Evolutionary conservation across 2,797 vertebrate genomes (phyloP), one percentile per base, ranked within the genome.

Genomic region (Acanthopagrus latus): DNA sequence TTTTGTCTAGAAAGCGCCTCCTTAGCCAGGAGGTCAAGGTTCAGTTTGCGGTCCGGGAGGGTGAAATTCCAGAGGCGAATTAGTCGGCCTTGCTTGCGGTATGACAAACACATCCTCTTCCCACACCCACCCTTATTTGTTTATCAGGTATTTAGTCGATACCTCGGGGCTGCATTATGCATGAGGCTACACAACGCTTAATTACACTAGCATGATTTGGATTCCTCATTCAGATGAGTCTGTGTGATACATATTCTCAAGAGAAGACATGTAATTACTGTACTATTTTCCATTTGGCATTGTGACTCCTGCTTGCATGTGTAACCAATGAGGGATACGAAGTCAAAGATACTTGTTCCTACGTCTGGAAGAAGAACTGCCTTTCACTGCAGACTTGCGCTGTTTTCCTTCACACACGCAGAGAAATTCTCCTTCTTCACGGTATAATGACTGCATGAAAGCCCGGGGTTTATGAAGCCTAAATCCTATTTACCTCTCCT

Each of bases 91-190:
- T 70, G 76, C 86, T 81, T 38, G 72, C 27, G 57, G 69, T 58
- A 56, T 74, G 84, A 83, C 77, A 78, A 84, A 88, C 71, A 76
- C 52, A 77, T 76, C 82, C 79, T 62, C 81, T 54, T 54, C 75
- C 62, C 84, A 80, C 85, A 78, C 73, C 81, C 86, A 60, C 72
- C 21, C 67, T 71, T 71, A 63, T 90, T 89, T 92, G 81, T 93
- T 93, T 89, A 93, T 86, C 86, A 91, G 90, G 86, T 93, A 90
- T 90, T 94, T 89, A 89, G 86, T 91, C 73, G 57, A 84, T 81
- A 88, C 68, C 76, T 88, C 78, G 86, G 76, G 64, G 77, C 75
- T 91, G 84, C 87, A 92, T 92, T 88, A 92, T 93, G 86, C 86
- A 93, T 90, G 86, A 92, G 84, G 83, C 77, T 50, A 66, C 85